Base-by-base conservation (phyloP, 2,888 invertebrate species). In the Alloscopus bannaensis region DNA sequence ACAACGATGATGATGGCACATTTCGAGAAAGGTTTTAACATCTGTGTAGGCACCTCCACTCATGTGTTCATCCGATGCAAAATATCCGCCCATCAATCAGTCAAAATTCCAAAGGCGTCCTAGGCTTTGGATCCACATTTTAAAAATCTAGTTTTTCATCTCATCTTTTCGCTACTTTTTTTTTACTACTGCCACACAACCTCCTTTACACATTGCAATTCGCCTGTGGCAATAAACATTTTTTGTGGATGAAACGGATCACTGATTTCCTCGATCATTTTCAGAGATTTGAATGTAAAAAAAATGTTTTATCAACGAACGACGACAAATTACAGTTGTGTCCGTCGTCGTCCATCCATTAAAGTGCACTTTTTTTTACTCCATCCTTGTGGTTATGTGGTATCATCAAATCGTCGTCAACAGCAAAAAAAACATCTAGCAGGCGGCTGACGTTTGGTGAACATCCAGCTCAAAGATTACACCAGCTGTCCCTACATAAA, bases 81-180 rank as follows among this genome's bases (percentile, higher is more conserved):
- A 47, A 70, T 77, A 69, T 70, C 77, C 77, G 70, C 70, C 77
- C 77, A 77, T 77, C 77, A 77, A 70, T 70, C 77, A 70, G 70
- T 64, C 52, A 57, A n/a, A 66, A 62, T 45, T 45, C 64, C 42
- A 45, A 28, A 28, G 20, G 42, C 60, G 28, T 45, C 16, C 50
- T 42, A 62, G n/a, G n/a, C n/a, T n/a, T 55, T 16, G 26, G 11
- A 57, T 28, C 8, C 31, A 31, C 31, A 29, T 62, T 8, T 59
- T 31, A 50, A 62, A 73, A 62, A 73, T 73, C 73, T 57, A 65
- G 65, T 73, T 73, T 65, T 69, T 65, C 47, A 24, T 13, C 52
- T 28, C 40, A 40, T 22, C 62, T 62, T 42, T 62, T 40, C 47
- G 28, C 52, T 18, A 42, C 57, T 36, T 57, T 57, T 45, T 40